A percentile compares a stretch with the other conserved stretches of the same genome.
These are phyloP conservation scores for Sussaba pulchella DNA, from an alignment of 2,888 invertebrate species.

Conservation along the genomic window DNA sequence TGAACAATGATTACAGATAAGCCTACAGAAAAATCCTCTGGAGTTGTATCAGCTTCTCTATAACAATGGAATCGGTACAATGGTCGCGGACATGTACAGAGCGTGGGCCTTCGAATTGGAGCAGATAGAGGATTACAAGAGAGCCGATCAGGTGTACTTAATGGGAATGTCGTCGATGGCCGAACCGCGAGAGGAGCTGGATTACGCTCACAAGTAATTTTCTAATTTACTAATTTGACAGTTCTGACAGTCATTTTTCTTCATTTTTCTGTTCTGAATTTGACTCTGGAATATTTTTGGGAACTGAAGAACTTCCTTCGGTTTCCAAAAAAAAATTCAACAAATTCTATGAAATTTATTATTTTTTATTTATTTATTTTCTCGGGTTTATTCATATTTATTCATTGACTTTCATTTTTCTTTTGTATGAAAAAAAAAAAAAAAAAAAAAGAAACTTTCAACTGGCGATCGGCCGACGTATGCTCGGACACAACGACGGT, in stretches of 20 bases:
- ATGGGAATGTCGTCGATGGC: conserved; percentile 91
- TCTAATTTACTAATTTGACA: too few species aligned
- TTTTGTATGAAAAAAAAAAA: background rate
- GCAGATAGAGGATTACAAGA: conserved; percentile 91
- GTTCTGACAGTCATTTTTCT: too few species aligned
- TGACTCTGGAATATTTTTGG: too few species aligned
- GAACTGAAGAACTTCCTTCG: too few species aligned
- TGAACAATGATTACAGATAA: conserved; percentile 87
- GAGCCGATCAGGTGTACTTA: conserved; percentile 93
- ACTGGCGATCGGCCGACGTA: conserved; percentile 88
- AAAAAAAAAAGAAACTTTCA: conserved; percentile 88
- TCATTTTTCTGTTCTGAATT: too few species aligned
- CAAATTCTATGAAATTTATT: background rate
- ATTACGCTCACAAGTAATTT: conserved; percentile 89
- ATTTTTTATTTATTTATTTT: background rate
- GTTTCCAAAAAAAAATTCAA: background rate
- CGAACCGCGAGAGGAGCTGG: conserved; percentile 91
- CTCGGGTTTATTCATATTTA: too few species aligned
- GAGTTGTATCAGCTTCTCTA: conserved; percentile 93
- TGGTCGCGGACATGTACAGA: conserved; percentile 93
- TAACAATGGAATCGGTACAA: conserved; percentile 92
- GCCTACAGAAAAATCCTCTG: conserved; percentile 90
- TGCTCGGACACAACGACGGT: conserved; percentile 87
- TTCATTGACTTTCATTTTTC: too few species aligned
- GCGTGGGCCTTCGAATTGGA: conserved; percentile 97